Evolutionary conservation across 2,797 vertebrate genomes (phyloP).

Genomic region (Coilia nasus): DNA sequence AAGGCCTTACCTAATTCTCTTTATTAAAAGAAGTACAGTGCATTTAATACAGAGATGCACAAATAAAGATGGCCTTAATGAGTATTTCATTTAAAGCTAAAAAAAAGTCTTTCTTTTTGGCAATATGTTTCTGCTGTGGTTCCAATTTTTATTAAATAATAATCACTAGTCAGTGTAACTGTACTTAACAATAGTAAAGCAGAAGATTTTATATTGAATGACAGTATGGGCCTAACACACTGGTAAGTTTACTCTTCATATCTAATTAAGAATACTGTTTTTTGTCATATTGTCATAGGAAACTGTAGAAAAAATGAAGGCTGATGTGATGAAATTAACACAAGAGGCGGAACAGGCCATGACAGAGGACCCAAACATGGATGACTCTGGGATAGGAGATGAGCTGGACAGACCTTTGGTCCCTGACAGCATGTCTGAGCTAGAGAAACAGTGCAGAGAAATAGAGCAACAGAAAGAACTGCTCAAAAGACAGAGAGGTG

Average conservation of each 20-base stretch:
- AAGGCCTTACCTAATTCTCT: too few species aligned
- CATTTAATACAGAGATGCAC: too few species aligned
- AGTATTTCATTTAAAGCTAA: too few species aligned
- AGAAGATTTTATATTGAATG: too few species aligned
- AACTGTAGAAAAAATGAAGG: slow-evolving; percentile 13
- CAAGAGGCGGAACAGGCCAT: slow-evolving; percentile 33
- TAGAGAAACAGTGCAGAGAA: slow-evolving; percentile 37
- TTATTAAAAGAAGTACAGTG: too few species aligned
- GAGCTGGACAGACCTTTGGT: slow-evolving; percentile 20
- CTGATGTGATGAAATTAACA: slow-evolving; percentile 30
- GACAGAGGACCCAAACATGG: not conserved
- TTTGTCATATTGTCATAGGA: not conserved
- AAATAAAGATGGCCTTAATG: too few species aligned
- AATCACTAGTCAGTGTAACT: too few species aligned
- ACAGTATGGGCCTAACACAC: too few species aligned
- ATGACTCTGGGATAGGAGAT: slow-evolving; percentile 14
- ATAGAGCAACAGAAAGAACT: slow-evolving; percentile 37
- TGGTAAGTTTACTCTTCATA: not conserved
- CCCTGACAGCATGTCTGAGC: not conserved
- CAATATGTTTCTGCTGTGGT: too few species aligned
- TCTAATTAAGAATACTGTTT: not conserved
- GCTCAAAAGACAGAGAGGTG: slow-evolving; percentile 39
- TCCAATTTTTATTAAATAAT: too few species aligned
- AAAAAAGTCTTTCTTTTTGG: too few species aligned
- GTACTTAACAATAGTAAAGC: too few species aligned